A percentile compares a stretch with the other conserved stretches of the same genome.
phyloP scores from a whole-genome alignment of 2,797 vertebrate species.

The Periparus ater region DNA sequence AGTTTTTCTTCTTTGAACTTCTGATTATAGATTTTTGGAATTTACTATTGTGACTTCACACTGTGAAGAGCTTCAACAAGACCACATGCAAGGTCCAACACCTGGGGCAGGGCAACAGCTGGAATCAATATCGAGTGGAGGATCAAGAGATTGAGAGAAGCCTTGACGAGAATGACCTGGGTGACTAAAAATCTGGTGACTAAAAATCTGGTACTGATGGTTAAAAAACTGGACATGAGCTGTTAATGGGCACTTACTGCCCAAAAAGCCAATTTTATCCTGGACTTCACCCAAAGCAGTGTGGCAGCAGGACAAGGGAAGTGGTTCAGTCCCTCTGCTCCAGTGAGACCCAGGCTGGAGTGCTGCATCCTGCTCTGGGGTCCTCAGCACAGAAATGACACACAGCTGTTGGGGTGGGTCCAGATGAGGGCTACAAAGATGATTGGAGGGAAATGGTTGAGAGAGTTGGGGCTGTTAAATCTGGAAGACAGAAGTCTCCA shows the following conservation, averaged over 20 bases:
- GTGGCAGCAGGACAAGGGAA: fast-evolving
- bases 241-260: no score
- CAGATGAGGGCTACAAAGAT: background rate
- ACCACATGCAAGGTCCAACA: no score
- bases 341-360: fast-evolving
- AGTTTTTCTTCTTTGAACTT: background rate
- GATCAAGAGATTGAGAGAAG: background rate
- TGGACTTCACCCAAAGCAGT: background rate
- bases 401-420: background rate
- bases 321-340: background rate
- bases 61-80: background rate
- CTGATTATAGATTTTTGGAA: background rate
- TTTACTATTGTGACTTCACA: background rate
- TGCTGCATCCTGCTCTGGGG: background rate
- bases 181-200: no score
- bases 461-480: background rate
- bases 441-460: background rate
- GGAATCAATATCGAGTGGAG: fast-evolving
- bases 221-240: background rate
- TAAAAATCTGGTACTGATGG: background rate
- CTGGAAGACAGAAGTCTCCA: background rate
- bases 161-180: background rate
- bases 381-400: background rate
- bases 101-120: background rate
- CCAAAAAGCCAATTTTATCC: background rate